Conservation (phyloP, 2,113 vertebrate species). For the Zeus faber region DNA sequence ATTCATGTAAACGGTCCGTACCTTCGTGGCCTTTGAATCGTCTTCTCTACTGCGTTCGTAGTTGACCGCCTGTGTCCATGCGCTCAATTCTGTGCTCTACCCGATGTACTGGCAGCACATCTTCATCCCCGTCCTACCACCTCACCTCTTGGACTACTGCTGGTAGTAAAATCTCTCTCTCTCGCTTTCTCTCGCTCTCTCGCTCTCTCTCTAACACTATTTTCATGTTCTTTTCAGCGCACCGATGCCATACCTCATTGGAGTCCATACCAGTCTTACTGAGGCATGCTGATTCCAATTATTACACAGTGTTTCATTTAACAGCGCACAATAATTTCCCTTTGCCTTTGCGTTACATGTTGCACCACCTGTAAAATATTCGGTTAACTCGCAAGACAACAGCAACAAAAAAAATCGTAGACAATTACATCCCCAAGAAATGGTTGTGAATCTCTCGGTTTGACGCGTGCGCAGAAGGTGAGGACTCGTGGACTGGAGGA, state of each 20-base stretch:
- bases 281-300: no score
- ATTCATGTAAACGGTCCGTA: background rate
- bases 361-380: no score
- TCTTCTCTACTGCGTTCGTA: constrained; percentile 42
- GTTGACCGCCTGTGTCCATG: constrained; percentile 87
- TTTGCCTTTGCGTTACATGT: no score
- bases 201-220: background rate
- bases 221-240: constrained; percentile 70
- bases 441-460: no score
- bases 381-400: no score
- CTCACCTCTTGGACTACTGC: constrained; percentile 88
- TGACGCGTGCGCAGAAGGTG: constrained; percentile 74
- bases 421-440: no score
- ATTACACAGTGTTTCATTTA: background rate
- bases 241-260: constrained; percentile 90
- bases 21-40: background rate
- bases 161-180: constrained; percentile 62
- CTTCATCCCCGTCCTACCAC: constrained; percentile 87
- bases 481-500: constrained; percentile 81
- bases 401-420: no score
- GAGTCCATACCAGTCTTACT: constrained; percentile 83
- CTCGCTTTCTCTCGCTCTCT: constrained; percentile 1
- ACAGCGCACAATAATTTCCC: no score
- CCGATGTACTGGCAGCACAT: constrained; percentile 95
- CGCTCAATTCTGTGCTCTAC: constrained; percentile 79